Conservation (phyloP, 2,113 vertebrate species). For the Hyla sarda region DNA sequence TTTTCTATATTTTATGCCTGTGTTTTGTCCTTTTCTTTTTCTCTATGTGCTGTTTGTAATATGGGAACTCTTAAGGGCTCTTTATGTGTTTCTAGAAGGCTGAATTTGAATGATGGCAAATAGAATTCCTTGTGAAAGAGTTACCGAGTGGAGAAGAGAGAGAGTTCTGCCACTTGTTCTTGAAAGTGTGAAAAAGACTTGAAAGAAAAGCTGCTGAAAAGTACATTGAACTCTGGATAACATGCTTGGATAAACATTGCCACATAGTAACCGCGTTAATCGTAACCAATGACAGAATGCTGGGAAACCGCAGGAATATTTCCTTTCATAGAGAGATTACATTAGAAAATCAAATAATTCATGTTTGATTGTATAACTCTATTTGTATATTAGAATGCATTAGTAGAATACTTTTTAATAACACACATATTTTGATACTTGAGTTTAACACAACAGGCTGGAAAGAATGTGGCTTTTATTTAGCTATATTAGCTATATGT, state of each 20-base stretch:
- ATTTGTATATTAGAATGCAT: background rate
- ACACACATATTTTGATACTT: background rate
- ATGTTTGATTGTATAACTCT: background rate
- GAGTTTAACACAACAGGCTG: background rate
- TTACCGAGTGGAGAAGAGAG: slow-evolving; percentile 5
- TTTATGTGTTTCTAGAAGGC: slow-evolving; percentile 40
- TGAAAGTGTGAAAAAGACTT: slow-evolving; percentile 42
- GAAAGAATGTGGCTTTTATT: background rate
- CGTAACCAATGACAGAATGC: background rate
- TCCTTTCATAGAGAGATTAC: slow-evolving; percentile 3
- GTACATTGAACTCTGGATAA: slow-evolving; percentile 47
- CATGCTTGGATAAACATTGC: slow-evolving; percentile 50
- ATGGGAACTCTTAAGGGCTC: slow-evolving; percentile 33
- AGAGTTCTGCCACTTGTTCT: slow-evolving; percentile 31
- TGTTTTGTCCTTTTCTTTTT: slow-evolving; percentile 9
- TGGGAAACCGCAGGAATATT: slow-evolving; percentile 1
- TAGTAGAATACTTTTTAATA: background rate
- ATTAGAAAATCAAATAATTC: background rate
- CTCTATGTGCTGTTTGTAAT: slow-evolving; percentile 4
- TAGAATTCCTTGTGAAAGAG: slow-evolving; percentile 48
- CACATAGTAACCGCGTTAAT: slow-evolving; percentile 32
- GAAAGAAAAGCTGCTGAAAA: slow-evolving; percentile 49
- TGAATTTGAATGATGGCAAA: slow-evolving; percentile 39
- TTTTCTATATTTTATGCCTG: slow-evolving; percentile 4
- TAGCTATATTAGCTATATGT: background rate